Evolutionary conservation across 1,140 invertebrate species (phyloP).

Genomic region (Chlorops oryzae): DNA sequence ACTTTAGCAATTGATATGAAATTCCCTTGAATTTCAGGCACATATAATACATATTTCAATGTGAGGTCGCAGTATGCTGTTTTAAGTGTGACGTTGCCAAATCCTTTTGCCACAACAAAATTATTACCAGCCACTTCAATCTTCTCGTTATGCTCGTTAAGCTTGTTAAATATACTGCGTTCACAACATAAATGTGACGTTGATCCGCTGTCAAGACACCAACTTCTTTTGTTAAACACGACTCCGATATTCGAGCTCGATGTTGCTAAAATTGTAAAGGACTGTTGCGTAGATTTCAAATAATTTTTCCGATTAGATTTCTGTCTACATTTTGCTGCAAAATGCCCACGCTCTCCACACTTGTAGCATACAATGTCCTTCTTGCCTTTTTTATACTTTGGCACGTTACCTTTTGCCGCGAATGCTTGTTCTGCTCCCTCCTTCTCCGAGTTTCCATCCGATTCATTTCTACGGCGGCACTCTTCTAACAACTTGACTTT

Average conservation of each 20-base stretch:
- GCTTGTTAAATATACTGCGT: background rate
- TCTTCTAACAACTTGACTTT: constrained; percentile 14
- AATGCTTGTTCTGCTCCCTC: background rate
- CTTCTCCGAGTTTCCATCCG: background rate
- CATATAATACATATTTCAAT: constrained; percentile 8
- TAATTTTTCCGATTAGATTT: background rate
- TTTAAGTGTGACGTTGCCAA: constrained; percentile 1
- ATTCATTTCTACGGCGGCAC: constrained; percentile 3
- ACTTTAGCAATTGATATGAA: constrained; percentile 9
- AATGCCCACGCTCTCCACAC: background rate
- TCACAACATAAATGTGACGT: constrained; percentile 11
- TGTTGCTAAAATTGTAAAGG: background rate
- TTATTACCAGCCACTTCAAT: constrained; percentile 2
- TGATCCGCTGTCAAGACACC: constrained; percentile 11
- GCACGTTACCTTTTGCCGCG: background rate
- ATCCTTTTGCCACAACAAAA: background rate
- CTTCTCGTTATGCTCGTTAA: constrained; percentile 2
- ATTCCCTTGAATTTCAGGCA: constrained; percentile 6
- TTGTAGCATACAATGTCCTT: background rate
- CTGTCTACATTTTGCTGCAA: background rate
- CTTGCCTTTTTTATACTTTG: background rate
- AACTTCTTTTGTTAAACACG: background rate
- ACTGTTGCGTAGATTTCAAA: background rate
- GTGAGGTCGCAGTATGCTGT: background rate
- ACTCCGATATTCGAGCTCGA: background rate